phyloP scores from a whole-genome alignment of 1,140 invertebrate genomes.

The Vanessa tameamea region DNA sequence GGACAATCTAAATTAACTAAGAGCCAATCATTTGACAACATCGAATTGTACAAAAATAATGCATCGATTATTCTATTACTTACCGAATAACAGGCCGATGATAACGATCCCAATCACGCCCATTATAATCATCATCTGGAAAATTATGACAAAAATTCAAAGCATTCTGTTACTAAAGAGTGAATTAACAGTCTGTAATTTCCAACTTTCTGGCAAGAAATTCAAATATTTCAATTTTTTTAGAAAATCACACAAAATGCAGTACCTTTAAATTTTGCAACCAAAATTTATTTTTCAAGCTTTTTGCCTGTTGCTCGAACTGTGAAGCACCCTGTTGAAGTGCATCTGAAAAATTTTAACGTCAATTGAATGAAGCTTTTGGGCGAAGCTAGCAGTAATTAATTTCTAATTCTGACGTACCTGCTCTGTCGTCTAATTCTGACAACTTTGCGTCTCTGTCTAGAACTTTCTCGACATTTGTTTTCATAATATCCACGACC shows the following conservation, averaged over 20 bases:
- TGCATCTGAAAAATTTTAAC: conserved; percentile 83
- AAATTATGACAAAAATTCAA: not conserved
- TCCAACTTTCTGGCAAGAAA: too few species aligned
- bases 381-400: not conserved
- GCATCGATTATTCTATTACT: conserved; percentile 78
- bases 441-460: conserved; percentile 97
- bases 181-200: not conserved
- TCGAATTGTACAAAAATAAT: conserved; percentile 29
- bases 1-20: conserved; percentile 29
- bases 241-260: too few species aligned
- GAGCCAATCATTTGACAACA: conserved; percentile 49
- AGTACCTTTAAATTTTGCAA: conserved; percentile 97
- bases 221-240: too few species aligned
- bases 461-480: conserved; percentile 97
- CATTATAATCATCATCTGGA: conserved; percentile 96
- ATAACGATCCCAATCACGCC: conserved; percentile 92
- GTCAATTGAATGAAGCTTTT: not conserved
- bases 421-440: conserved; percentile 95
- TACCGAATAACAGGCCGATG: conserved; percentile 93
- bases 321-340: conserved; percentile 98
- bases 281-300: conserved; percentile 99
- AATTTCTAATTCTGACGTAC: conserved; percentile 38
- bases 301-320: conserved; percentile 98
- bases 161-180: not conserved
- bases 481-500: conserved; percentile 97